Percentiles rank a stretch among this genome's conserved stretches.
These are phyloP conservation scores for Lithophane semibrunnea DNA, from an alignment of 2,888 invertebrate genomes.

Conservation along the genomic window DNA sequence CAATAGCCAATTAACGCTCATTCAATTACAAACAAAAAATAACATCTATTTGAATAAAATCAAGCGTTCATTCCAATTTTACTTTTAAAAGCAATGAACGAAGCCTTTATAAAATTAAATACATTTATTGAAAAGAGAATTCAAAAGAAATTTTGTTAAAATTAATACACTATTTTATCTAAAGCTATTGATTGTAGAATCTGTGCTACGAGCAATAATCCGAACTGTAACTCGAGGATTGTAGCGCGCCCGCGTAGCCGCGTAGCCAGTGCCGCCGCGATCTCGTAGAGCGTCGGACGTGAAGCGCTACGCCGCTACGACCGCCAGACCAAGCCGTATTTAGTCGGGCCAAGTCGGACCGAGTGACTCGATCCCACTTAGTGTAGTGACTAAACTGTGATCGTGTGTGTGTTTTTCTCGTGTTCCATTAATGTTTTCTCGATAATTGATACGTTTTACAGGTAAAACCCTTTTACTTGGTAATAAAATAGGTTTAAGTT, in stretches of 20 bases:
- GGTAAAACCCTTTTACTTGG: slow-evolving; percentile 75
- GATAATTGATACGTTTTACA: slow-evolving; percentile 68
- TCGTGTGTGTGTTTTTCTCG: slow-evolving; percentile 73
- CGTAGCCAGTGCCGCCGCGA: slow-evolving; percentile 86
- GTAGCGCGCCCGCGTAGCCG: slow-evolving; percentile 84
- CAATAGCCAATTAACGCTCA: slow-evolving; percentile 41
- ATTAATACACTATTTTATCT: slow-evolving; percentile 67
- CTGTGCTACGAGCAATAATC: slow-evolving; percentile 86
- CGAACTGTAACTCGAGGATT: slow-evolving; percentile 82
- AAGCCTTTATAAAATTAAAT: not conserved
- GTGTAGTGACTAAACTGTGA: slow-evolving; percentile 72
- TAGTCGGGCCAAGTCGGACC: slow-evolving; percentile 56
- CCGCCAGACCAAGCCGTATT: slow-evolving; percentile 55
- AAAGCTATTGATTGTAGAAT: slow-evolving; percentile 87
- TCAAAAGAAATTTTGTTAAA: slow-evolving; percentile 30
- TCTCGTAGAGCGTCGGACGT: slow-evolving; percentile 83
- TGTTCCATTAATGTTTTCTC: slow-evolving; percentile 66
- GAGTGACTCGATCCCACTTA: slow-evolving; percentile 59
- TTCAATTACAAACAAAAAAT: slow-evolving; percentile 25
- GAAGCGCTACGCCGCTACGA: slow-evolving; percentile 62
- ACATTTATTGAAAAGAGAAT: slow-evolving; percentile 13
- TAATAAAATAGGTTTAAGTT: slow-evolving; percentile 73
- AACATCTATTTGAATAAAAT: slow-evolving; percentile 19
- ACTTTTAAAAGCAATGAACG: slow-evolving; percentile 10
- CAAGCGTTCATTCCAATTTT: slow-evolving; percentile 13